A percentile compares a stretch with the other conserved stretches of the same genome.
Evolutionary conservation across 2,113 vertebrate genomes (phyloP).

Genomic region (Nothocercus nigrocapillus): DNA sequence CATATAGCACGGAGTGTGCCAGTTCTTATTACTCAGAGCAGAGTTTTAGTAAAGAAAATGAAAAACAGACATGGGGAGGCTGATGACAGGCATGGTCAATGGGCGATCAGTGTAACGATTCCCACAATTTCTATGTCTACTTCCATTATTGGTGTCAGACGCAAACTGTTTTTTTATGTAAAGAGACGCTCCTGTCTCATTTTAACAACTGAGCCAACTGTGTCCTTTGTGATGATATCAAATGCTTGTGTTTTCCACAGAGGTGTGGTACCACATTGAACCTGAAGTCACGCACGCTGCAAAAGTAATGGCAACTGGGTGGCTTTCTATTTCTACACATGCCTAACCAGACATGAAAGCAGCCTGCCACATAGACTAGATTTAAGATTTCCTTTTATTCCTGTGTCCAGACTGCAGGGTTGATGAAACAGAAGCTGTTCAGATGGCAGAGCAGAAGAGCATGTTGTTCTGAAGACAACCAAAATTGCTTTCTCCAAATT

Average conservation of each 20-base stretch:
- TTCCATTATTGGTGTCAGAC: not conserved
- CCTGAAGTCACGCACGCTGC: not conserved
- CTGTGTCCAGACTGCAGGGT: not conserved
- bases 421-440: not conserved
- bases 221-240: not conserved
- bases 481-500: not conserved
- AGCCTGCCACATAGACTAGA: not conserved
- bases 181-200: not conserved
- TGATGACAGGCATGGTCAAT: not conserved
- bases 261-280: not conserved
- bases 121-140: not conserved
- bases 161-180: not conserved
- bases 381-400: not conserved
- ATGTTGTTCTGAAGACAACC: not conserved
- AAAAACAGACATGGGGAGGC: not conserved
- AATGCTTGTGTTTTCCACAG: not conserved
- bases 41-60: not conserved
- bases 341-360: not conserved
- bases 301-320: not conserved
- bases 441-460: not conserved
- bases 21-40: not conserved
- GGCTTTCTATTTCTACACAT: not conserved
- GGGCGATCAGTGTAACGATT: not conserved
- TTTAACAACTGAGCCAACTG: not conserved
- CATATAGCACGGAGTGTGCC: fast-evolving